Evolutionary conservation across 2,888 invertebrate genomes (phyloP), one percentile per base, ranked within the genome.

Genomic region (Lasioglossum leucozonium): DNA sequence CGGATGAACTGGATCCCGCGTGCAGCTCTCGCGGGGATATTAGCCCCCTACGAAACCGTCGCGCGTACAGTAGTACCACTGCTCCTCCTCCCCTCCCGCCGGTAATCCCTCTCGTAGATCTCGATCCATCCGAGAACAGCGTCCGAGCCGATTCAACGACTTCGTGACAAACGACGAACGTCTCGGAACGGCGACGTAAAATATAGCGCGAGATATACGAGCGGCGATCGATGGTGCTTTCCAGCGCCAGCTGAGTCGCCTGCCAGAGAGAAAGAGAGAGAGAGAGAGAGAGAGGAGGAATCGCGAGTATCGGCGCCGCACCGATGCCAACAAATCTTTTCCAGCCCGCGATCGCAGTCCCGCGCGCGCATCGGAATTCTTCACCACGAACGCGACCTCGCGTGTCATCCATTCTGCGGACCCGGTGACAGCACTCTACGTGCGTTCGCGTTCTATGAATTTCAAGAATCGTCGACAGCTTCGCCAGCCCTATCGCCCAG

Each of bases 51-150:
- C 10, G 37, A 58, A 55, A 77, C 44, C 69, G 79, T 72, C 44
- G 79, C 30, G 62, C 62, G 62, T 30, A 26, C 58, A 26, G 62
- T 34, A 34, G 34, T 34, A 34, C 34, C 3, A 3, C 34, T 34
- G 34, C 34, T n/a, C 34, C 34, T 3, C 34, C 34, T 3, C 34
- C 30, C 2, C 62, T 30, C 65, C 37, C 72, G 40, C 62, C 3
- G 47, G 58, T 81, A 79, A 85, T 85, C 81, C 81, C 85, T 37
- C 67, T 18, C 65, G 77, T 72, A 72, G 69, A 83, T 82, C 86
- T 84, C 71, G 86, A 82, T 85, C 76, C 71, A 72, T 69, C 76
- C 47, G 34, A 37, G 71, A 62, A 51, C 51, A 55, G 18, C 30
- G 26, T 71, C 69, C n/a, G 42, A 34, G 55, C 13, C 67, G 81